Base-by-base conservation (phyloP, 2,888 invertebrate genomes). In the Bombyx huttoni region DNA sequence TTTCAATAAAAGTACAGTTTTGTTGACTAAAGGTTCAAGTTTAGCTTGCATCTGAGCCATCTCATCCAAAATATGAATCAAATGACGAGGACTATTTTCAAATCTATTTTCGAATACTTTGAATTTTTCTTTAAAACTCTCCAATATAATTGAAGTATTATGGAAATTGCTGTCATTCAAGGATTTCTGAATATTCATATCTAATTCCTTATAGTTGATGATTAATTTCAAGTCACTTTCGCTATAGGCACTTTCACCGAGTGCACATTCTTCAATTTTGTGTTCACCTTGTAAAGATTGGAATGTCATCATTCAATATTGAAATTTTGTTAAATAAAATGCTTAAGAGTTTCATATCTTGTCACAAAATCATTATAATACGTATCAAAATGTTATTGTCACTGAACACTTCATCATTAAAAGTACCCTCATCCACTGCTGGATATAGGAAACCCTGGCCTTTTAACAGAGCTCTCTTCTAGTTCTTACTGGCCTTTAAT, bases 51-150 rank as follows among this genome's bases (percentile, higher is more conserved):
- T 53, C 7, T 40, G n/a, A 5, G 51, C 52, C n/a, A 77, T 56
- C 47, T 66, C 62, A n/a, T 67, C 50, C 24, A 80, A 46, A 33
- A 74, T 58, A 52, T 78, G 63, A 51, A 62, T 58, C n/a, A 79
- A 59, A 62, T 76, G 73, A 34, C 55, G 47, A 1, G 76, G 72
- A 3, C 64, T 64, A 33, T 65, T 55, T 14, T 57, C 47, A 5
- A 72, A 56, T 54, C 53, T 59, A 13, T 54, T 13, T 12, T 55
- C 56, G 34, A 69, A 67, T 3, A 57, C 48, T 46, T 64, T 49
- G 71, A 51, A 33, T 62, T 49, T 2, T 56, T 13, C 13, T 56
- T 14, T 54, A 67, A 52, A 45, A 58, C 60, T 14, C 66, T 53
- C 5, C 58, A 58, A 3, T 40, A 10, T 14, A 66, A 40, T n/a